Conservation (phyloP, 1,140 invertebrate species). For the Lucilia cuprina region DNA sequence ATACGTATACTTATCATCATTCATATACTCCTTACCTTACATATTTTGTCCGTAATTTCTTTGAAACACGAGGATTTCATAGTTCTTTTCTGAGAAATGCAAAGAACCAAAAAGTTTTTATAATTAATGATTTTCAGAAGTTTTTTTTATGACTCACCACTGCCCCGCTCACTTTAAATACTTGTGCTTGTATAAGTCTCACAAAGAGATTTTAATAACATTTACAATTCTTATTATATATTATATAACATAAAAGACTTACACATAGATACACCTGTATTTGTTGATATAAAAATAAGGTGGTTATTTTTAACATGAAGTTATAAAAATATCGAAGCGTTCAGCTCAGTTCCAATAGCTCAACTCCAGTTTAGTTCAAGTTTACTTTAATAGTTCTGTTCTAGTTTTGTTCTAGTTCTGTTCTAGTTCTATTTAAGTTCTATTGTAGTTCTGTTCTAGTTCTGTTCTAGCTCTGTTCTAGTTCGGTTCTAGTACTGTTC, state of each 20-base stretch:
- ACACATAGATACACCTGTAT: not conserved
- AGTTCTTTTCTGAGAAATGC: not conserved
- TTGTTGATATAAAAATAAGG: too few relatives aligned
- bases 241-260: not conserved
- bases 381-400: too few relatives aligned
- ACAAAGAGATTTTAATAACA: not conserved
- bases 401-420: too few relatives aligned
- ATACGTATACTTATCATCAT: not conserved
- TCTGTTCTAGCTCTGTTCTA: too few relatives aligned
- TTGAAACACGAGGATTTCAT: not conserved
- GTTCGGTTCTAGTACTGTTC: too few relatives aligned
- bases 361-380: too few relatives aligned
- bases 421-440: too few relatives aligned
- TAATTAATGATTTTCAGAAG: not conserved
- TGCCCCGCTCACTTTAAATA: not conserved
- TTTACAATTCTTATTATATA: conserved; percentile 9
- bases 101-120: not conserved
- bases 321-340: too few relatives aligned
- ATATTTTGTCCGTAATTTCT: not conserved
- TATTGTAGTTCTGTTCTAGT: too few relatives aligned
- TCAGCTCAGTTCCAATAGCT: too few relatives aligned
- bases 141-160: not conserved
- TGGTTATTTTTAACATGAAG: too few relatives aligned
- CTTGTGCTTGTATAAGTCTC: not conserved
- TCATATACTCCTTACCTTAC: not conserved